Conservation (phyloP, 2,888 invertebrate species). For the Adelognathus sp. region DNA sequence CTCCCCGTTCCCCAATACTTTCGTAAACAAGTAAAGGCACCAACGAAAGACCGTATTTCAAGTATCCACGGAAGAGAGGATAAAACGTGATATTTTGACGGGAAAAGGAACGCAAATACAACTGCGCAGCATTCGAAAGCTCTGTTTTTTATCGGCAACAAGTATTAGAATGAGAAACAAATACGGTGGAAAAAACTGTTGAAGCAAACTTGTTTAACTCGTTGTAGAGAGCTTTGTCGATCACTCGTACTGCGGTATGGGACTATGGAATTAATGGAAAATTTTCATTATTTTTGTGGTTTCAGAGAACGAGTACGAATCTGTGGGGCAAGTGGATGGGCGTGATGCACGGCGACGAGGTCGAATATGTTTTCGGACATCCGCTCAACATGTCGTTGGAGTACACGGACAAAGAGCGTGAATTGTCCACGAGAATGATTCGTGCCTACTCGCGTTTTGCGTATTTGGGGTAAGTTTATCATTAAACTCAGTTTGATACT, state of each 20-base stretch:
- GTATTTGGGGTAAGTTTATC: constrained; percentile 92
- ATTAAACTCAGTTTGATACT: too few relatives aligned
- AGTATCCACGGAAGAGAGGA: not conserved
- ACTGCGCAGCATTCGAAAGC: not conserved
- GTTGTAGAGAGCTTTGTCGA: not conserved
- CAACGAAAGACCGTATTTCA: not conserved
- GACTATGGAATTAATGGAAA: constrained; percentile 25
- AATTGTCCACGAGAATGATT: constrained; percentile 95
- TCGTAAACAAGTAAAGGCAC: constrained; percentile 40
- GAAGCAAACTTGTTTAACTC: not conserved
- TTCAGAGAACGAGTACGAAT: constrained; percentile 94
- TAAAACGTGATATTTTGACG: not conserved
- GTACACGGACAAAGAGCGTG: constrained; percentile 93
- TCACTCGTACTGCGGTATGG: not conserved
- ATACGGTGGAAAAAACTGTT: not conserved
- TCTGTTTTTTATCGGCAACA: not conserved
- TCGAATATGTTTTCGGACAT: constrained; percentile 98
- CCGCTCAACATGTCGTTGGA: constrained; percentile 94
- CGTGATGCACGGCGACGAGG: constrained; percentile 98
- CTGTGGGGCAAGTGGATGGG: constrained; percentile 99
- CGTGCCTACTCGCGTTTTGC: constrained; percentile 96
- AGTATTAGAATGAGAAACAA: not conserved
- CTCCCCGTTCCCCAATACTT: constrained; percentile 14
- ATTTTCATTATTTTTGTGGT: constrained; percentile 69
- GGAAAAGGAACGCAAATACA: not conserved